Evolutionary conservation across 2,888 invertebrate genomes (phyloP), one percentile per base, ranked within the genome.

Genomic region (Hirtodrosophila trivittata): DNA sequence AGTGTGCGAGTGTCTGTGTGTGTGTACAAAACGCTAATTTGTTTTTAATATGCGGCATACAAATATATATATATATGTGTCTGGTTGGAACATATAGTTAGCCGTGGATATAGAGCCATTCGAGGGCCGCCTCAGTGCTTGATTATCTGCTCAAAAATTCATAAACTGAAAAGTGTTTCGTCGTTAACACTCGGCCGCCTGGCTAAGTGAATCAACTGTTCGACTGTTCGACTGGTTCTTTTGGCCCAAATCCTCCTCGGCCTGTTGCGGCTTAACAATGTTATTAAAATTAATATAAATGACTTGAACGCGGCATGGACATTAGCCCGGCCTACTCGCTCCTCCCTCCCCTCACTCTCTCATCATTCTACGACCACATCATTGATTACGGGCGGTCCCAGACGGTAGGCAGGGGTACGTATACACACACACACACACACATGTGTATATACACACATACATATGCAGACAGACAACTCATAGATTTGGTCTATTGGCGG

Each of bases 261-360:
- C 68, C 30, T 33, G 57, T 18, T 50, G 58, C 14, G 58, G 67
- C 74, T 80, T 86, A 86, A 86, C 86, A 86, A 84, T 84, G 77
- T 87, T 86, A 87, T 86, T 86, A 87, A 87, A 86, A 87, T 87
- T 84, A 86, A 80, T 86, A 87, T 86, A 86, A 86, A 86, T 86
- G 84, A 77, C 74, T 70, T 52, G 47, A 45, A 54, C 46, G 49
- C 52, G 55, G 58, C 64, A 56, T 58, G 62, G 55, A 55, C 72
- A 66, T 71, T 63, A 71, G 37, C 66, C 26, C 9, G 3, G 38
- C 57, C 41, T 10, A 21, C 18, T 5, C 18, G 3, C 18, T 3
- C 3, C 12, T 10, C 33, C 18, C 33, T 33, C 6, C 56, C 18
- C 46, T 9, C 26, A 14, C 28, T 2, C 28, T 7, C 1, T 10